Base-by-base conservation (phyloP, 2,113 vertebrate genomes). In the Brachypteracias leptosomus region DNA sequence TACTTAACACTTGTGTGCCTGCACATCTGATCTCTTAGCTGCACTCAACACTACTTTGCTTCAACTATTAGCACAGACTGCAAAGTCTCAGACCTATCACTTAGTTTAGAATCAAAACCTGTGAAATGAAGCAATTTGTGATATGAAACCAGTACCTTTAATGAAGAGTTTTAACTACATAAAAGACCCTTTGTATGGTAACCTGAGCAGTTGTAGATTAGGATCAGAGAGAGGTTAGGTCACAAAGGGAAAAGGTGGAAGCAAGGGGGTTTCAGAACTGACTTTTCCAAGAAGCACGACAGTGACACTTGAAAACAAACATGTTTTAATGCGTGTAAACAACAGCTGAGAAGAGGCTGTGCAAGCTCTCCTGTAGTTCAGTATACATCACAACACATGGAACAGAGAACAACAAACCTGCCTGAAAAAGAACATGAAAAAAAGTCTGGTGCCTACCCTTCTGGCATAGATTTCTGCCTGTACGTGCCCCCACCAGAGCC, bases 381-480 rank as follows among this genome's bases (percentile, higher is more conserved):
- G 44, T 11, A 63, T 11, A 84, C 22, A 10, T 75, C 44, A 80
- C 72, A 89, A 79, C 28, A 70, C 81, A 74, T 2, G 15, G 54
- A 94, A 90, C 29, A 46, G 33, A 40, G 38, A 90, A 93, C 55
- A 89, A 85, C 58, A 63, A 28, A 35, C 15, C 35, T 81, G 90
- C 44, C 4, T 10, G 38, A 82, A 88, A 47, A 80, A 89, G 46
- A 80, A 4, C 31, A 89, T 7, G 49, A 77, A 86, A 93, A n/a
- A 66, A 85, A 91, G 65, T 61, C 68, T 87, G 70, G 86, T 89
- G 93, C 98, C 98, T 98, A 99, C 99, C 99, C 99, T 95, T 99
- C 99, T 40, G 99, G 99, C 98, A 98, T 98, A 59, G 99, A 99
- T 95, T 99, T 99, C 89, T 99, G 99, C 86, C 99, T 98, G 96